These are phyloP conservation scores for Penaeus chinensis DNA, from an alignment of 1,140 invertebrate species.

Conservation along the genomic window DNA sequence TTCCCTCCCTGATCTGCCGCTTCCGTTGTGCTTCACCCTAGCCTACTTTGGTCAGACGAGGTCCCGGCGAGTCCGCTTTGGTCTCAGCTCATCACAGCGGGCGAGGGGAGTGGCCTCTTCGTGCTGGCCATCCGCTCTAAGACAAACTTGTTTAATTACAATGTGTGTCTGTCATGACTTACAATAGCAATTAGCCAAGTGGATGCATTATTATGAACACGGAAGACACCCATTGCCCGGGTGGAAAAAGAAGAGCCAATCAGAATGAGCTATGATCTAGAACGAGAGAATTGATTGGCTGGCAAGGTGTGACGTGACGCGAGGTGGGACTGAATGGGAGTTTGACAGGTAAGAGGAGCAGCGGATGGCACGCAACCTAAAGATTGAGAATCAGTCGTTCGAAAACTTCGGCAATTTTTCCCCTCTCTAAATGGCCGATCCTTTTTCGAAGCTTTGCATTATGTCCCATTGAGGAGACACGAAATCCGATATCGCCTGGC, in stretches of 20 bases:
- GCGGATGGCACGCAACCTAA: constrained; percentile 22
- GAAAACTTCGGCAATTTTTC: too few relatives aligned
- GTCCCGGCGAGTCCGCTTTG: too few relatives aligned
- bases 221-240: constrained; percentile 3
- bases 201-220: constrained; percentile 16
- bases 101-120: too few relatives aligned
- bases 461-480: too few relatives aligned
- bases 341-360: constrained; percentile 26
- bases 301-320: constrained; percentile 26
- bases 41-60: too few relatives aligned
- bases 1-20: too few relatives aligned
- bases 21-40: too few relatives aligned
- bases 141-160: constrained; percentile 15
- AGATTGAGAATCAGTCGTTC: background rate
- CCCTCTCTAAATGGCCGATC: too few relatives aligned
- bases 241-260: constrained; percentile 20
- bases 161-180: constrained; percentile 21
- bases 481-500: too few relatives aligned
- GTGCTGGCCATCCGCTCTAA: too few relatives aligned
- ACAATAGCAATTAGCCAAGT: constrained; percentile 31
- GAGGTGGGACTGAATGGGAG: constrained; percentile 32
- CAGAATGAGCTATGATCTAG: constrained; percentile 28
- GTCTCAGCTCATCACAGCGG: too few relatives aligned
- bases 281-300: constrained; percentile 20
- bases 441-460: too few relatives aligned